Evolutionary conservation across 92 coral and sea anemone species (phyloP).

Genomic region (Blastomussa wellsi): DNA sequence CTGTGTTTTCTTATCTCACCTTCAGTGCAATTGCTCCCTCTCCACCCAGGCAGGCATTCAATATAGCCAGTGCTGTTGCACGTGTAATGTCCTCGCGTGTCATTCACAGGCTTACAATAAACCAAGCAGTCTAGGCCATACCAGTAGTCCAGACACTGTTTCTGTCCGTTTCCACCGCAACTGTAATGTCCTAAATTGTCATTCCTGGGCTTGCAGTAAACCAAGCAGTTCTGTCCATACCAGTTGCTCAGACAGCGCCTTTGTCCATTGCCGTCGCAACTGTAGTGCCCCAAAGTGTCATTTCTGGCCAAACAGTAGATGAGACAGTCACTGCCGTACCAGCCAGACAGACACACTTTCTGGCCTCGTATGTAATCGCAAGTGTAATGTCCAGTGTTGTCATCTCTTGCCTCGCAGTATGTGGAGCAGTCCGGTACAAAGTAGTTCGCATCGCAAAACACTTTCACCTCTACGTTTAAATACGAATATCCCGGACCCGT

Average conservation of each 20-base stretch:
- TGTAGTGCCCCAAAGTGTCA: conserved; percentile 70
- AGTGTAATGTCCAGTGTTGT: conserved; percentile 66
- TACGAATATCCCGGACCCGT: conserved; percentile 48
- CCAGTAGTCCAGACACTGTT: conserved; percentile 60
- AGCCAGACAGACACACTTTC: conserved; percentile 56
- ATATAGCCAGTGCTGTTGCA: conserved; percentile 64
- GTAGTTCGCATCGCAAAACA: conserved; percentile 63
- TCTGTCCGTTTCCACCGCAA: conserved; percentile 53
- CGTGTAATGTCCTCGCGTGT: conserved; percentile 59
- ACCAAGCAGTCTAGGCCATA: conserved; percentile 51
- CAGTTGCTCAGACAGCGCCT: conserved; percentile 54
- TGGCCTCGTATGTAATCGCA: conserved; percentile 61
- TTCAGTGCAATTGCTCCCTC: conserved; percentile 54
- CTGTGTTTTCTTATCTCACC: background rate
- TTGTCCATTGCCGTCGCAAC: conserved; percentile 57
- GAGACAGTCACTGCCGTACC: conserved; percentile 72
- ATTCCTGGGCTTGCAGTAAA: conserved; percentile 48
- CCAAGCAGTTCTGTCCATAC: conserved; percentile 57
- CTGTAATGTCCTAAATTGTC: conserved; percentile 67
- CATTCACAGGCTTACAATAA: conserved; percentile 52
- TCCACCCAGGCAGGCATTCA: conserved; percentile 69
- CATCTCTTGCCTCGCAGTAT: conserved; percentile 70
- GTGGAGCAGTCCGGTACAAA: conserved; percentile 73
- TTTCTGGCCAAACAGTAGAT: conserved; percentile 67
- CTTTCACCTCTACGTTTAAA: conserved; percentile 56